A percentile compares a stretch with the other conserved stretches of the same genome.
Conservation (phyloP, 2,113 vertebrate genomes). For the Seriola aureovittata region DNA sequence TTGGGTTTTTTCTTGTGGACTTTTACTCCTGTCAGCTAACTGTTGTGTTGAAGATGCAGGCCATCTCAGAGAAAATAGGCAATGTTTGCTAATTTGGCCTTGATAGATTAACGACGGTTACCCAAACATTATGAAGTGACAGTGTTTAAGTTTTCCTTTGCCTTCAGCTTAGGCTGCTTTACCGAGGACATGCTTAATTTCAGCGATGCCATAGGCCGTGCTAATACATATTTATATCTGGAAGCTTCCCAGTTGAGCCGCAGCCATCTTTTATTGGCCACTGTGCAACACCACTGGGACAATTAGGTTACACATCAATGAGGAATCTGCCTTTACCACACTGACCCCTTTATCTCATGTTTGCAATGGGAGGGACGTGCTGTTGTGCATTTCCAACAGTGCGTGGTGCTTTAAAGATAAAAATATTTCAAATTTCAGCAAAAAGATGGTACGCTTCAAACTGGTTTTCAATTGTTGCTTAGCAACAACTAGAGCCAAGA, state of each 20-base stretch:
- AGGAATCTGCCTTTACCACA: constrained; percentile 28
- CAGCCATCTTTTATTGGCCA: constrained; percentile 41
- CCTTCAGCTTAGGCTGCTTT: constrained; percentile 8
- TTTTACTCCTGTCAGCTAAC: constrained; percentile 10
- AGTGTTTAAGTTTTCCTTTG: constrained; percentile 7
- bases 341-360: constrained; percentile 52
- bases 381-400: constrained; percentile 38
- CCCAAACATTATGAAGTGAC: background rate
- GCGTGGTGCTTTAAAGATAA: constrained; percentile 61
- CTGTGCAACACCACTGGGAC: constrained; percentile 13
- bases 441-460: constrained; percentile 49
- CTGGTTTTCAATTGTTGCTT: constrained; percentile 74
- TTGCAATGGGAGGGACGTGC: constrained; percentile 5
- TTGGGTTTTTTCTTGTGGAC: constrained; percentile 8
- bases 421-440: constrained; percentile 60
- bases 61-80: background rate
- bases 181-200: constrained; percentile 30
- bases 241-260: constrained; percentile 42
- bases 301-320: constrained; percentile 38
- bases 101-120: background rate
- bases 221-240: constrained; percentile 41
- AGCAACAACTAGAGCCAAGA: constrained; percentile 73
- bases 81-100: constrained; percentile 5
- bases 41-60: constrained; percentile 2
- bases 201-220: constrained; percentile 17